phyloP scores from a whole-genome alignment of 1,140 invertebrate species.

The Formica exsecta region DNA sequence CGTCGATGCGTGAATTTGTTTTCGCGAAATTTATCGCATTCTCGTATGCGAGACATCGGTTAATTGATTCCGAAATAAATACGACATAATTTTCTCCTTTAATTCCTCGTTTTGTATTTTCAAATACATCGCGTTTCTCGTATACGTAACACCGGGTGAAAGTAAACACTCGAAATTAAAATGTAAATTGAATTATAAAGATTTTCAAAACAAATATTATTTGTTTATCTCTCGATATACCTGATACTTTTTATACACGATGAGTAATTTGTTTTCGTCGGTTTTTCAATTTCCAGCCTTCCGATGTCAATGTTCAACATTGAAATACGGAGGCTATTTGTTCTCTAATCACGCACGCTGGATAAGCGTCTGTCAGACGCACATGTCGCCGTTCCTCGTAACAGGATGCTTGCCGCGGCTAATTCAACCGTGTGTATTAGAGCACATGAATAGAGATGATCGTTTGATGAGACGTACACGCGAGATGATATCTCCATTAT shows the following conservation, averaged over 20 bases:
- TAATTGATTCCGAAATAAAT: background rate
- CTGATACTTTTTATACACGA: background rate
- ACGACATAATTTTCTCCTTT: background rate
- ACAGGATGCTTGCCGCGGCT: constrained; percentile 39
- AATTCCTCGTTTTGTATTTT: too few species aligned
- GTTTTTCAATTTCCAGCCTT: constrained; percentile 13
- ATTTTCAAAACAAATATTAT: background rate
- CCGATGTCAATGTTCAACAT: background rate
- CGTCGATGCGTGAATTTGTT: constrained; percentile 34
- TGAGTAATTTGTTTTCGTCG: background rate
- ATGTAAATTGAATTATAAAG: background rate
- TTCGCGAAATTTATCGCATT: background rate
- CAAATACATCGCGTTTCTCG: background rate
- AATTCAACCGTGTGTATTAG: constrained; percentile 54
- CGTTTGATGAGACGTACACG: constrained; percentile 42
- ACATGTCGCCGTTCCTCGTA: constrained; percentile 35
- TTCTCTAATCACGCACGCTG: constrained; percentile 37
- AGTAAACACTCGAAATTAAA: background rate
- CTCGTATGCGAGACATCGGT: background rate
- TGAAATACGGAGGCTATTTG: constrained; percentile 29
- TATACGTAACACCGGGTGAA: too few species aligned
- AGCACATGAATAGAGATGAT: constrained; percentile 59
- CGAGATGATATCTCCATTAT: constrained; percentile 60
- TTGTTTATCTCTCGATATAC: constrained; percentile 1
- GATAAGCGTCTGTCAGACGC: constrained; percentile 36